Conservation (phyloP, 2,113 vertebrate species). For the Albula glossodonta region DNA sequence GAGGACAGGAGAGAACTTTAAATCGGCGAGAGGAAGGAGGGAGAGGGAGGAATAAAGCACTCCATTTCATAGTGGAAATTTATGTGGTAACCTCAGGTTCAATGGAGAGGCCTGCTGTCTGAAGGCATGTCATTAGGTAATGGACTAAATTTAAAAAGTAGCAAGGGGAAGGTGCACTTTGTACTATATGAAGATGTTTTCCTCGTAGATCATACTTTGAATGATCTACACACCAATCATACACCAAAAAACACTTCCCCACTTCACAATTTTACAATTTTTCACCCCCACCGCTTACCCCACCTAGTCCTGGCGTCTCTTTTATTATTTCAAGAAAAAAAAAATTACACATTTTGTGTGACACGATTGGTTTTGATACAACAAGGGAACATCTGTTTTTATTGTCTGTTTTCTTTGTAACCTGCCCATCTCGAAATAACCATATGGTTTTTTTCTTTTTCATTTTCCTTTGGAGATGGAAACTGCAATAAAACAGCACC, state of each 20-base stretch:
- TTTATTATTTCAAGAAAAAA: too few relatives aligned
- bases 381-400: background rate
- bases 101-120: constrained; percentile 14
- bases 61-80: constrained; percentile 14
- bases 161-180: constrained; percentile 14
- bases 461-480: background rate
- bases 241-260: background rate
- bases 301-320: too few relatives aligned
- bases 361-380: background rate
- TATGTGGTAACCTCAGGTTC: constrained; percentile 22
- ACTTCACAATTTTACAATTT: background rate
- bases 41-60: background rate
- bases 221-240: background rate
- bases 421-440: too few relatives aligned
- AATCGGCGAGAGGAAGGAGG: background rate
- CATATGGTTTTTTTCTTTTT: too few relatives aligned
- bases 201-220: background rate
- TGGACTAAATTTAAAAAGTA: constrained; percentile 39
- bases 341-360: too few relatives aligned
- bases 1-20: background rate
- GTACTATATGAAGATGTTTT: constrained; percentile 21
- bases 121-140: constrained; percentile 43
- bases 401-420: background rate
- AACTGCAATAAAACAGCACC: too few relatives aligned
- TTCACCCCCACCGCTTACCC: background rate